Percentiles rank a stretch among this genome's conserved stretches.
Evolutionary conservation across 2,113 vertebrate species (phyloP).

Genomic region (Hyperopisus bebe): DNA sequence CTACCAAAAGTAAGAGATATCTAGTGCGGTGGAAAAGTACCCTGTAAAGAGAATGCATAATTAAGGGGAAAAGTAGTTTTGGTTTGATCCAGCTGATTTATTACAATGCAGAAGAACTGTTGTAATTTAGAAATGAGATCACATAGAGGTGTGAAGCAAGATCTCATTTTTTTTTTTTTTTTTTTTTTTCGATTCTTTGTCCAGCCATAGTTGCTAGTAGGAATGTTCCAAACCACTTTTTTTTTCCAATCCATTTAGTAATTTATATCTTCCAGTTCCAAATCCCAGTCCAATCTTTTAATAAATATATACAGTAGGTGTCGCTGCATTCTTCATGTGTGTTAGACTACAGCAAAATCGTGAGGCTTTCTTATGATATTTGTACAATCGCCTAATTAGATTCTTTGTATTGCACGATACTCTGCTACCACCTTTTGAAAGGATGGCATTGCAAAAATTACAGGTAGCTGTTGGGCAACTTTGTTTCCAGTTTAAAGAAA

Average conservation of each 20-base stretch:
- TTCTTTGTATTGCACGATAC: neutral
- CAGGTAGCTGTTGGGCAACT: neutral
- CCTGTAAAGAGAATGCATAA: too few species aligned
- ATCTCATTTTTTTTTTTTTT: too few species aligned
- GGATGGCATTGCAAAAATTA: neutral
- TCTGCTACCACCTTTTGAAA: too few species aligned
- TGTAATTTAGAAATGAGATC: too few species aligned
- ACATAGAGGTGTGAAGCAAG: too few species aligned
- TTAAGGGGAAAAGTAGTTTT: too few species aligned
- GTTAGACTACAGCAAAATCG: neutral
- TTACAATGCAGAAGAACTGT: too few species aligned
- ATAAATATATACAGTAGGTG: neutral
- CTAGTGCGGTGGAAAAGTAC: too few species aligned
- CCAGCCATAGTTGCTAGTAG: too few species aligned
- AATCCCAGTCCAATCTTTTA: neutral
- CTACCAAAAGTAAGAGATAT: too few species aligned
- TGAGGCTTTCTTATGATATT: neutral
- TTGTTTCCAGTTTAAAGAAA: neutral
- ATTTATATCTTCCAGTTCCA: neutral
- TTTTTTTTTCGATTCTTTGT: too few species aligned
- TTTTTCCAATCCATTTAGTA: neutral
- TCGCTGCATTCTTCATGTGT: neutral
- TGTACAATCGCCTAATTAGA: neutral
- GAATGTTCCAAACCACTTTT: neutral
- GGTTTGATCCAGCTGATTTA: too few species aligned